Evolutionary conservation across 2,888 invertebrate species (phyloP).

Genomic region (Microdon myrmicae): DNA sequence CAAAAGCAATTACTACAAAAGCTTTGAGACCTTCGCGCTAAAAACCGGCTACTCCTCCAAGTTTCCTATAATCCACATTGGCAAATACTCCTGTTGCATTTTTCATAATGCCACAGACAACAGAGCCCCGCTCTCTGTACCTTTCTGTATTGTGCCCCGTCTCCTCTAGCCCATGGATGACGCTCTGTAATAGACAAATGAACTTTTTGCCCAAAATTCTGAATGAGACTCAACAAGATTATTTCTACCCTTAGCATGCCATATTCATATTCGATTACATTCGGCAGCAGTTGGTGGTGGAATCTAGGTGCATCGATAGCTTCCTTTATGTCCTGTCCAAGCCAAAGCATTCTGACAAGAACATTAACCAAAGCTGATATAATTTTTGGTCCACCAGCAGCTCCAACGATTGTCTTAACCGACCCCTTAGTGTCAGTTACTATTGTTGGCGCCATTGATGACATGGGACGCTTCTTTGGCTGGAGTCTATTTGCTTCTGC

Average conservation of each 20-base stretch:
- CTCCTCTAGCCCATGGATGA: slow-evolving; percentile 72
- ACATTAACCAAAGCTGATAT: slow-evolving; percentile 81
- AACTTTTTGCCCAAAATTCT: neutral
- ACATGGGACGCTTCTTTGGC: slow-evolving; percentile 84
- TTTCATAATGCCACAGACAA: slow-evolving; percentile 76
- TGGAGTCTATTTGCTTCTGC: slow-evolving; percentile 82
- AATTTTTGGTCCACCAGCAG: slow-evolving; percentile 91
- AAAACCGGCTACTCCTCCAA: slow-evolving; percentile 80
- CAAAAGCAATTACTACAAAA: too few relatives aligned
- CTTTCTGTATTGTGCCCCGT: slow-evolving; percentile 77
- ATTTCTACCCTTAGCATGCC: slow-evolving; percentile 66
- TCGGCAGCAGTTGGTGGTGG: slow-evolving; percentile 89
- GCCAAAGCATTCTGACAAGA: slow-evolving; percentile 71
- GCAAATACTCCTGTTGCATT: slow-evolving; percentile 75
- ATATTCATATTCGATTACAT: slow-evolving; percentile 76
- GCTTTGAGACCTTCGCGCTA: slow-evolving; percentile 59
- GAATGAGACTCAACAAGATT: neutral
- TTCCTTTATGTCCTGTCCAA: slow-evolving; percentile 74
- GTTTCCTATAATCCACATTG: slow-evolving; percentile 85
- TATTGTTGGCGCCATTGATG: slow-evolving; percentile 90
- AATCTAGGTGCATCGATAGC: slow-evolving; percentile 79
- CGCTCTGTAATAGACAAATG: slow-evolving; percentile 66
- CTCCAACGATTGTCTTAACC: slow-evolving; percentile 79
- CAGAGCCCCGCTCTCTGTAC: slow-evolving; percentile 75
- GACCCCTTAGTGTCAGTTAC: slow-evolving; percentile 74